Base-by-base conservation (phyloP, 2,888 invertebrate genomes). In the Troglohyphantes excavatus region DNA sequence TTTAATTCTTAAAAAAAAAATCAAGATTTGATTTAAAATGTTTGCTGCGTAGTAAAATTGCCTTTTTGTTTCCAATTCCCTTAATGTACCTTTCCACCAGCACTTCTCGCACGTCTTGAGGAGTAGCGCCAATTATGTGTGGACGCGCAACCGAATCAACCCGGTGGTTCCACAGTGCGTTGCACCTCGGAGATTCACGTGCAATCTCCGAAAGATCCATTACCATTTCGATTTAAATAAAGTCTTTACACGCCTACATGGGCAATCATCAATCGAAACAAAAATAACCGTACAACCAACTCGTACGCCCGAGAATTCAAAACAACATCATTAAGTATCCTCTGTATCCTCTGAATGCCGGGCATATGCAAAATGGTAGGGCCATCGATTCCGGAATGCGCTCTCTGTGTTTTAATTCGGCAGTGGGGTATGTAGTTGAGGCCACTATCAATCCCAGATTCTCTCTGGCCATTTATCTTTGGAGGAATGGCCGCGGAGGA, bases 401-500 rank as follows among this genome's bases (percentile, higher is more conserved):
- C n/a, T 53, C 53, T 13, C 53, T n/a, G 13, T 13, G 53, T 11
- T 53, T 53, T 53, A 53, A 53, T 53, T 53, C 17, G 39, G 2
- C 13, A 13, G 39, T 53, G 53, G 63, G n/a, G n/a, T n/a, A n/a
- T 2, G 23, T 17, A 65, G 27, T 1, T 65, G 39, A 43, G 61
- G 17, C 63, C 46, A 17, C 83, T 73, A 83, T 83, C 61, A 29
- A 83, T 83, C 65, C 63, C 23, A 39, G 43, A 46, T 21, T 68
- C 68, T 67, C 26, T 39, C 59, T 23, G 26, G n/a, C 23, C 70
- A 84, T 84, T 84, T 84, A 75, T 84, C 75, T 75, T n/a, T 53
- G 33, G 67, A 46, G 43, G 13, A 79, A 59, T 23, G 23, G 46
- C 59, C 63, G 23, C 79, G 43, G 7, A 78, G 27, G 53, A 67